Base-by-base conservation (phyloP, 2,113 vertebrate species). In the Rhegmatorhina hoffmannsi region DNA sequence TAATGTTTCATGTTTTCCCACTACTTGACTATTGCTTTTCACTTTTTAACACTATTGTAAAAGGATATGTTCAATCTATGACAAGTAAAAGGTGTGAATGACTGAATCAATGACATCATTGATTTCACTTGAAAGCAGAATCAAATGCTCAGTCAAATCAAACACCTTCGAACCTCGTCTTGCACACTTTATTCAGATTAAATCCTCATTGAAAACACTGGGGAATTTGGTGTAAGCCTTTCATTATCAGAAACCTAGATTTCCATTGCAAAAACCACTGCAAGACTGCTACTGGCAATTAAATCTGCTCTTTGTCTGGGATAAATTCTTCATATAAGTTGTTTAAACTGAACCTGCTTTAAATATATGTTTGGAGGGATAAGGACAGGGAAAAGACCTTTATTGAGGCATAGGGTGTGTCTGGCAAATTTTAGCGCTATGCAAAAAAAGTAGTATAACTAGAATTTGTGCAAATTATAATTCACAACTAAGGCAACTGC, bases 31-130 rank as follows among this genome's bases (percentile, higher is more conserved):
- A 50, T 59, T 85, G 43, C 56, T 87, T 58, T 70, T 78, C 38
- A n/a, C 52, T 75, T 84, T 94, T 91, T 88, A 88, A 59, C 19
- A 81, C 10, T 59, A 59, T 93, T 88, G 93, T 70, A 64, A 81
- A 93, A 72, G 40, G 47, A 94, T 86, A 93, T 44, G 40, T 84
- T 38, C 18, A 31, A 52, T 81, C 89, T 70, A 40, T 81, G 83
- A 84, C 90, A 86, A 93, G 46, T 40, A 75, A 87, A 82, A 94
- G 29, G 55, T 70, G 23, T 74, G 68, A 96, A 77, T 80, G 75
- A 81, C 67, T 92, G 75, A 92, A 91, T 92, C 87, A 70, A 91
- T 89, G 78, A 55, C 36, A 44, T 63, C 79, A 88, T 72, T 95
- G 92, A 90, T 95, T 87, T 88, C 63, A 81, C 44, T 31, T 81